Evolutionary conservation across 2,888 invertebrate species (phyloP).

Genomic region (Melieria picta): DNA sequence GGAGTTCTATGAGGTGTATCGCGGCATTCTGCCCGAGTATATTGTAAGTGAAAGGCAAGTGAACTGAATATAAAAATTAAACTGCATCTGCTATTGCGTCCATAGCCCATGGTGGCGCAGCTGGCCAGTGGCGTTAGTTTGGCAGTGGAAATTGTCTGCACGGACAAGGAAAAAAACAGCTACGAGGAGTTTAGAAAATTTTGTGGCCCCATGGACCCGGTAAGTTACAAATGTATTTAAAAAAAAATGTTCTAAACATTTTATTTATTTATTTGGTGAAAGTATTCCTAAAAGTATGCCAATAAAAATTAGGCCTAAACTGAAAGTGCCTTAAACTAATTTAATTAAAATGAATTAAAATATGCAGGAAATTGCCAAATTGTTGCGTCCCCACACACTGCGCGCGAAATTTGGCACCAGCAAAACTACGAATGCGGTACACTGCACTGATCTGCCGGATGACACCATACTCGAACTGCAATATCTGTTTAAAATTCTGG

Average conservation of each 20-base stretch:
- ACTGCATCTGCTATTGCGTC: background rate
- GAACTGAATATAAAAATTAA: background rate
- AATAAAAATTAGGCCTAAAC: no score
- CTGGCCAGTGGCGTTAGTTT: constrained; percentile 86
- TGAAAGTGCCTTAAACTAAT: no score
- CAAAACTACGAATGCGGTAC: constrained; percentile 87
- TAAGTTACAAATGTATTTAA: constrained; percentile 64
- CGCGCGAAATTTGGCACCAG: constrained; percentile 85
- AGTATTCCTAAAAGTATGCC: no score
- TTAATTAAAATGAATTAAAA: constrained; percentile 6
- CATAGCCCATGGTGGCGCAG: constrained; percentile 83
- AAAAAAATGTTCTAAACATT: background rate
- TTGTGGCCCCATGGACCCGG: constrained; percentile 91
- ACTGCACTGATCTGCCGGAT: constrained; percentile 92
- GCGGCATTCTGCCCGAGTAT: constrained; percentile 84
- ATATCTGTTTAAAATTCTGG: constrained; percentile 80
- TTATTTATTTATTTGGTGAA: background rate
- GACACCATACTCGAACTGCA: constrained; percentile 86
- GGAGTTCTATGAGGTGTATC: constrained; percentile 93
- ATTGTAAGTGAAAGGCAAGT: constrained; percentile 67
- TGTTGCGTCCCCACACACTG: constrained; percentile 84
- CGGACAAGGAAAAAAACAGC: constrained; percentile 69
- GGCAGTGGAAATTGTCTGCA: constrained; percentile 83
- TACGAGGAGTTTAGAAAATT: constrained; percentile 82
- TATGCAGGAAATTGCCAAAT: constrained; percentile 82